Conservation (phyloP, 2,797 vertebrate genomes). For the Catamblyrhynchus diadema region DNA sequence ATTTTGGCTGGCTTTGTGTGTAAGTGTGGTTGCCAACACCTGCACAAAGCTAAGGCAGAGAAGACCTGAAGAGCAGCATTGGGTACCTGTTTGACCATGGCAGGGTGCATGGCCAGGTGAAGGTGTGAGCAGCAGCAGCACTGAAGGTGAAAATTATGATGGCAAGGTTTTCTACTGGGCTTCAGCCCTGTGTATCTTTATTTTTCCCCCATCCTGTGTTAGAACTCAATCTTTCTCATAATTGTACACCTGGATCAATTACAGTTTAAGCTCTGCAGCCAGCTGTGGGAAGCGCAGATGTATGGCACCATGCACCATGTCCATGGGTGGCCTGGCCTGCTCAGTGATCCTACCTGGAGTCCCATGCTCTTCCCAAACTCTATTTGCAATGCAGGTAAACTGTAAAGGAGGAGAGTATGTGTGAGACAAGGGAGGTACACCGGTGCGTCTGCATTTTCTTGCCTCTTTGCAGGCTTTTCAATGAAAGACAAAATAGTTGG, state of each 20-base stretch:
- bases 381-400: not conserved
- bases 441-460: not conserved
- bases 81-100: not conserved
- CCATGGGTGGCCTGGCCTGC: not conserved
- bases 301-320: not conserved
- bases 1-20: not conserved
- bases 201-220: not conserved
- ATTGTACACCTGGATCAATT: constrained; percentile 19
- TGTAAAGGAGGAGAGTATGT: not conserved
- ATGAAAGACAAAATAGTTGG: not conserved
- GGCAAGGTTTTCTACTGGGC: not conserved
- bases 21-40: not conserved
- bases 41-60: not conserved
- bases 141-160: not conserved
- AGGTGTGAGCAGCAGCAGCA: not conserved
- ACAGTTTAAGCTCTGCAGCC: not conserved
- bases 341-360: not conserved
- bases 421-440: not conserved
- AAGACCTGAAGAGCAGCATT: constrained; percentile 24
- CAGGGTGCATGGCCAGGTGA: not conserved
- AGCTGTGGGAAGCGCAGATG: constrained; percentile 15
- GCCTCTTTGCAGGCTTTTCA: not conserved
- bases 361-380: not conserved
- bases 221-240: constrained; percentile 16
- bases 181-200: not conserved